These are phyloP conservation scores for Cryptocheilus praepositus DNA, from an alignment of 2,888 invertebrate species.

Conservation along the genomic window DNA sequence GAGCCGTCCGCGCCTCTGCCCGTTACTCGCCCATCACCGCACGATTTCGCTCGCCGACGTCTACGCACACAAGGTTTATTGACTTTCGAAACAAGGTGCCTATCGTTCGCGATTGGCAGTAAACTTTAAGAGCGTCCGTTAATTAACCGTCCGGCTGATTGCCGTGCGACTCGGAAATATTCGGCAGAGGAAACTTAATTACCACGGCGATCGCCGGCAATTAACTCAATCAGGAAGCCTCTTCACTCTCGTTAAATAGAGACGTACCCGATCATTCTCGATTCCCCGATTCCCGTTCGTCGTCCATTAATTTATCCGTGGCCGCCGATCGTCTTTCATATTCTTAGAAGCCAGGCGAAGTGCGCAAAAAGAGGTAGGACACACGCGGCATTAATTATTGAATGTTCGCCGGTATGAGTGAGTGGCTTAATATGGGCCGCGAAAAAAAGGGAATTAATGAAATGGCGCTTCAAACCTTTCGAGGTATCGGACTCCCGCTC, in stretches of 20 bases:
- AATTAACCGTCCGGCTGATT: slow-evolving; percentile 6
- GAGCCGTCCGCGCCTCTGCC: too few relatives aligned
- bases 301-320: too few relatives aligned
- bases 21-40: neutral
- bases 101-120: neutral
- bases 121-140: slow-evolving; percentile 5
- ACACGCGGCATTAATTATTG: too few relatives aligned
- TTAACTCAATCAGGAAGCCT: slow-evolving; percentile 23
- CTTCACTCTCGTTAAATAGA: slow-evolving; percentile 16
- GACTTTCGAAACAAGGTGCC: slow-evolving; percentile 7
- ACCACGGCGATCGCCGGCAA: slow-evolving; percentile 9
- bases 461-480: too few relatives aligned
- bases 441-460: too few relatives aligned
- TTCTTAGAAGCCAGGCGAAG: neutral
- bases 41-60: neutral
- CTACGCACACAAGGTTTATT: neutral
- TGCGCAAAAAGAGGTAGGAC: too few relatives aligned
- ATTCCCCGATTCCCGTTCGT: neutral
- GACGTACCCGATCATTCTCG: neutral
- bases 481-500: too few relatives aligned
- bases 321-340: neutral
- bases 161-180: neutral
- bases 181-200: slow-evolving; percentile 11
- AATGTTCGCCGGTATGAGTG: too few relatives aligned
- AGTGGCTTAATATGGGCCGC: too few relatives aligned